Evolutionary conservation across 2,113 vertebrate genomes (phyloP).

Genomic region (Mobula hypostoma): DNA sequence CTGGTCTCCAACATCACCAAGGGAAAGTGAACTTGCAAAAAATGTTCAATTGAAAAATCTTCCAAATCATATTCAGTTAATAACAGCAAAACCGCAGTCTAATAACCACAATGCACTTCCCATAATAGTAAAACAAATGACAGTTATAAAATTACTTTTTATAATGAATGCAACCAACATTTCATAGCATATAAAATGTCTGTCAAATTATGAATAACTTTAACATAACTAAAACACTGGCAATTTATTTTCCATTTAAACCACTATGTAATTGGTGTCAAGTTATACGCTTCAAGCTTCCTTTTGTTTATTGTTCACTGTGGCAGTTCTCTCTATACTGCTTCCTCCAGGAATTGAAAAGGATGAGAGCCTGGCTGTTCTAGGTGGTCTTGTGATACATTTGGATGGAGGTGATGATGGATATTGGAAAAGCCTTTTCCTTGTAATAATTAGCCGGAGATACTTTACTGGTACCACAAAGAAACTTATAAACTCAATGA

Average conservation of each 20-base stretch:
- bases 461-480: neutral
- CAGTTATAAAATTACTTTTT: neutral
- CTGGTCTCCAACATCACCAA: neutral
- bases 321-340: neutral
- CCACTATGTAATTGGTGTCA: slow-evolving; percentile 1
- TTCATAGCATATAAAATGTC: neutral
- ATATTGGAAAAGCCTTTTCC: neutral
- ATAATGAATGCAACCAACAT: slow-evolving; percentile 11
- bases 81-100: neutral
- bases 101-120: neutral
- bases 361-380: neutral
- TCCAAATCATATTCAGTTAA: neutral
- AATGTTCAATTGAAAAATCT: neutral
- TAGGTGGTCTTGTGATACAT: neutral
- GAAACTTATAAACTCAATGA: neutral
- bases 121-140: neutral
- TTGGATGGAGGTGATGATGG: neutral
- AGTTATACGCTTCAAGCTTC: neutral
- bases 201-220: slow-evolving; percentile 22
- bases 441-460: neutral
- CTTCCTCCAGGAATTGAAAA: neutral
- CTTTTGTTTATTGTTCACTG: neutral
- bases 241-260: slow-evolving; percentile 27
- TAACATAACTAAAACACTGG: neutral
- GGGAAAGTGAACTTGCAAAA: neutral